Conservation (phyloP, 1,140 invertebrate genomes). For the Atta texana region DNA sequence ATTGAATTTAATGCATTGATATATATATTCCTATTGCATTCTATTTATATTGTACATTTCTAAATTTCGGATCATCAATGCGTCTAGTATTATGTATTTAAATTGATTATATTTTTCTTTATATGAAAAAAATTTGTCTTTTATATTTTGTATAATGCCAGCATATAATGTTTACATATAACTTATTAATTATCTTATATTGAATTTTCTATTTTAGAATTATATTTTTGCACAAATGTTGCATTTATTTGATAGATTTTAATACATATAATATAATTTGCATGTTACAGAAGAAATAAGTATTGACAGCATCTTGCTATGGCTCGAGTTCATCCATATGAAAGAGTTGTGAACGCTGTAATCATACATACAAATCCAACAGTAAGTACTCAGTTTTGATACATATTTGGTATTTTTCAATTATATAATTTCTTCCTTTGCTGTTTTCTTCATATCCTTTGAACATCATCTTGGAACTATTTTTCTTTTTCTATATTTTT, state of each 20-base stretch:
- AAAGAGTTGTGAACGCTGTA: slow-evolving; percentile 49
- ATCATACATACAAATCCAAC: not conserved
- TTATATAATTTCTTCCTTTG: not conserved
- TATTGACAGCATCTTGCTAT: slow-evolving; percentile 12
- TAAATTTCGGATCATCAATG: not conserved
- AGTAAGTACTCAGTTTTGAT: slow-evolving; percentile 20
- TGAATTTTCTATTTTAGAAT: not conserved
- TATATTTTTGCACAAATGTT: not conserved
- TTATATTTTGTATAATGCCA: not conserved
- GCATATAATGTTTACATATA: not conserved
- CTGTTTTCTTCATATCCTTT: not conserved
- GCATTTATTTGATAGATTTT: not conserved
- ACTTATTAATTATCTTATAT: not conserved
- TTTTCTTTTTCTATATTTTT: not conserved
- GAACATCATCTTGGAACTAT: not conserved
- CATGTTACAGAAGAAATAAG: not conserved
- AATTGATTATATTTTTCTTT: not conserved
- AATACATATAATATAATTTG: not conserved
- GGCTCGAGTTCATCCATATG: slow-evolving; percentile 57
- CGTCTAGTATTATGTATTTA: not conserved
- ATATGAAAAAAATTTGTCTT: not conserved
- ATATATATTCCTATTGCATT: not conserved
- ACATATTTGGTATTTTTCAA: not conserved
- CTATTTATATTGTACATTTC: not conserved
- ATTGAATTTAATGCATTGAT: not conserved